Percentiles rank a stretch among this genome's conserved stretches.
These are phyloP conservation scores for Drosophila guanche DNA, from an alignment of 1,140 invertebrate genomes.

Conservation along the genomic window DNA sequence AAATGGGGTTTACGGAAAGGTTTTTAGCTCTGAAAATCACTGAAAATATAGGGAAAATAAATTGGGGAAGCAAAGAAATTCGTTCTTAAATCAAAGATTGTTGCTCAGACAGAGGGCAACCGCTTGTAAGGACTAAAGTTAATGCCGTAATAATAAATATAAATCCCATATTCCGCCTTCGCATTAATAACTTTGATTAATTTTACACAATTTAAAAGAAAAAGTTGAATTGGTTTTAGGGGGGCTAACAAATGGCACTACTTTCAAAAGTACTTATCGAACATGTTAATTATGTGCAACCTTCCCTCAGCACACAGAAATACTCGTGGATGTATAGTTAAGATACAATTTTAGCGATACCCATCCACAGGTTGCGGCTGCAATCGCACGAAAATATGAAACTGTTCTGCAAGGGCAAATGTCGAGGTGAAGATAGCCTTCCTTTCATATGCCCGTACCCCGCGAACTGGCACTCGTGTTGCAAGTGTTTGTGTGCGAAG, in stretches of 20 bases:
- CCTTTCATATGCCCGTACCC: constrained; percentile 57
- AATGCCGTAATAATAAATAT: too few species aligned
- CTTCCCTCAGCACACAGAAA: neutral
- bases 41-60: too few species aligned
- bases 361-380: constrained; percentile 31
- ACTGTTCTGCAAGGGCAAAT: constrained; percentile 56
- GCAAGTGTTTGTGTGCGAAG: constrained; percentile 49
- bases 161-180: too few species aligned
- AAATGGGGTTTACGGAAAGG: too few species aligned
- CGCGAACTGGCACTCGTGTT: constrained; percentile 1
- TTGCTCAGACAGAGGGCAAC: constrained; percentile 38
- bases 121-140: constrained; percentile 9
- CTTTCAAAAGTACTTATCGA: neutral
- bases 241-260: neutral
- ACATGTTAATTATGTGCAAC: constrained; percentile 1
- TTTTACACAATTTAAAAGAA: too few species aligned
- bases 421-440: constrained; percentile 70
- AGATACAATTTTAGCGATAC: constrained; percentile 32
- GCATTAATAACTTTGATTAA: too few species aligned
- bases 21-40: too few species aligned
- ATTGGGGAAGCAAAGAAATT: too few species aligned
- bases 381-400: constrained; percentile 33
- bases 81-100: neutral
- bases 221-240: constrained; percentile 17
- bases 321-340: neutral